Base-by-base conservation (phyloP, 2,888 invertebrate species). In the Pandemis cinnamomeana region DNA sequence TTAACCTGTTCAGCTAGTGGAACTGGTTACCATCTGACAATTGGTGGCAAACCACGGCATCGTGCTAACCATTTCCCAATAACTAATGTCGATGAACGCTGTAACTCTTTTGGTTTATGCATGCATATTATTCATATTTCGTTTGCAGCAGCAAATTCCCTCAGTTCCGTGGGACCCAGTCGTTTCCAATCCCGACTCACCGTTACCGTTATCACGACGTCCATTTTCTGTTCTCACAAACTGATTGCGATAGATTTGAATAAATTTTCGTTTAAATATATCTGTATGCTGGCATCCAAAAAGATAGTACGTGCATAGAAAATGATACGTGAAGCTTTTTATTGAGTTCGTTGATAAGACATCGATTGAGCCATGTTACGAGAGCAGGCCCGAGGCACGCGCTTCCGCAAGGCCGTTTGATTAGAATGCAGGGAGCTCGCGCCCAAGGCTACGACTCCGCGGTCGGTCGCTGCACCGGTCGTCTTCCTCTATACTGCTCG, bases 341-440 rank as follows among this genome's bases (percentile, higher is more conserved):
- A 80, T 82, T 77, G 78, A 81, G 80, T 79, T 75, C 80, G 79
- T 83, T 89, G 90, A 91, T 91, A 90, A 89, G 85, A 81, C 80
- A 83, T 80, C 82, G 84, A 80, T 77, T 75, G 72, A 74, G 77
- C 77, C 79, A 80, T 87, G 87, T 91, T 92, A 91, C 88, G 90
- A 92, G 91, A 92, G 82, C 88, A 81, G 84, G 86, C 84, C 82
- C 80, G 84, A 85, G 83, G 85, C 92, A 92, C 92, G 90, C 91
- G 88, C 91, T 93, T 93, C 92, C 92, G 93, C 92, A 93, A 94
- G 93, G 93, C 91, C 93, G 90, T 83, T 81, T 83, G 90, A 91
- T 94, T 94, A 94, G 90, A 92, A 94, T 93, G 91, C 93, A 93
- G 88, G 88, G 91, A 89, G 92, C 93, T 91, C 90, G 91, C 91